Percentiles rank a stretch among this genome's conserved stretches.
These are phyloP conservation scores for Trichopria drosophilae DNA, from an alignment of 2,888 invertebrate genomes.

Conservation along the genomic window DNA sequence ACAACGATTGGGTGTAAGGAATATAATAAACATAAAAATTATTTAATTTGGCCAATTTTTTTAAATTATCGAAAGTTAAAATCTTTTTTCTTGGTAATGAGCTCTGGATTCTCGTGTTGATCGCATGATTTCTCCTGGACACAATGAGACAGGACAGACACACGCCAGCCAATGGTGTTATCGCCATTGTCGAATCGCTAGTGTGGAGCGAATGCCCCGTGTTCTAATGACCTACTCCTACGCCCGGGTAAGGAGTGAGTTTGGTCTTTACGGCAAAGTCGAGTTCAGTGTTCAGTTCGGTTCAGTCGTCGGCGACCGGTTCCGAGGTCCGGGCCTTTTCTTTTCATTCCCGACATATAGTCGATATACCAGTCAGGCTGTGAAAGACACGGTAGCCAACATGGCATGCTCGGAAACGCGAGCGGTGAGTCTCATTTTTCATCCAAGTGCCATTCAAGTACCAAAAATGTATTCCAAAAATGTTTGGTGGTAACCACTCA, in stretches of 20 bases:
- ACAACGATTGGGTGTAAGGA: no score
- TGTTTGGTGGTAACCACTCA: no score
- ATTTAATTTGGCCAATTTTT: no score
- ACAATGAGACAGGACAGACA: no score
- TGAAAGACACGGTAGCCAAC: constrained; percentile 27
- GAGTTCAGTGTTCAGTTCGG: constrained; percentile 38
- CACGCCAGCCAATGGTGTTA: no score
- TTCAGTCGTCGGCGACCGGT: constrained; percentile 44
- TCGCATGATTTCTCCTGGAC: no score
- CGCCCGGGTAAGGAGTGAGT: constrained; percentile 31
- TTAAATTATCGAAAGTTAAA: no score
- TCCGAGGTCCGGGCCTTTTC: constrained; percentile 42
- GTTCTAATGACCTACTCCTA: constrained; percentile 57
- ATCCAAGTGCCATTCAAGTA: no score
- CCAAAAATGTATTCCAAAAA: not conserved
- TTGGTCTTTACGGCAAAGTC: constrained; percentile 31
- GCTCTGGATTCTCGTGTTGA: no score
- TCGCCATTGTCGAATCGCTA: constrained; percentile 30
- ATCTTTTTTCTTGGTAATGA: no score
- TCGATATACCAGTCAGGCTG: constrained; percentile 36
- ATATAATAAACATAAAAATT: no score
- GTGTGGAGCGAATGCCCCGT: constrained; percentile 37
- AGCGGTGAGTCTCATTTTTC: constrained; percentile 26
- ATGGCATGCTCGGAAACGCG: constrained; percentile 31
- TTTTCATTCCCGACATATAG: constrained; percentile 34